phyloP scores from a whole-genome alignment of 2,797 vertebrate genomes.

The Rhabdophis nuchalis region DNA sequence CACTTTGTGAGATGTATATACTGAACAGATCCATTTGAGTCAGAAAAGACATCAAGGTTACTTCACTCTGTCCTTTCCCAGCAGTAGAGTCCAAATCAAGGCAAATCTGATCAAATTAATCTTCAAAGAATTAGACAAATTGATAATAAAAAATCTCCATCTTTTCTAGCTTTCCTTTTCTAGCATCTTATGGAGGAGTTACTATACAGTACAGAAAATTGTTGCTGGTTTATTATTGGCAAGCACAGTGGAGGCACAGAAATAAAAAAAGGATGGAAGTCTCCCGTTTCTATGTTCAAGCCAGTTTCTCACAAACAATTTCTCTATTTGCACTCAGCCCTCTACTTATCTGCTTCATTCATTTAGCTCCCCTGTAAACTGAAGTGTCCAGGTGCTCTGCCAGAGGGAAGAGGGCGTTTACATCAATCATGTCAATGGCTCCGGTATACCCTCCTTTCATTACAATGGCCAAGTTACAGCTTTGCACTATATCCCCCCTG shows the following conservation, averaged over 20 bases:
- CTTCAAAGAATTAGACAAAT: not conserved
- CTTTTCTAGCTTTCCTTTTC: not conserved
- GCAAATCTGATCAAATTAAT: not conserved
- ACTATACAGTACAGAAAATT: not conserved
- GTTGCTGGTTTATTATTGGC: not conserved
- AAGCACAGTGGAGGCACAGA: not conserved
- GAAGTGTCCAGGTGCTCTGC: not conserved
- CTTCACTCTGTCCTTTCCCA: not conserved
- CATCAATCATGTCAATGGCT: not conserved
- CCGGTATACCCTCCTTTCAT: not conserved
- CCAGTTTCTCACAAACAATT: not conserved
- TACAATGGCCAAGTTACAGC: not conserved
- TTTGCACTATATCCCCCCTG: not conserved
- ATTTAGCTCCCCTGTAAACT: not conserved
- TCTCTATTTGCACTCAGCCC: not conserved
- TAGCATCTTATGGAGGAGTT: not conserved
- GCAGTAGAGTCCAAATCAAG: not conserved
- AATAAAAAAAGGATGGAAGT: not conserved
- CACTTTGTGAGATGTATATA: not conserved
- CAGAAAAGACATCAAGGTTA: not conserved
- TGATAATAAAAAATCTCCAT: not conserved
- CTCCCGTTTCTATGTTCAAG: not conserved
- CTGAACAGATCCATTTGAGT: not conserved
- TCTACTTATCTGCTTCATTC: not conserved
- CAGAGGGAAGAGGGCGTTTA: not conserved